phyloP scores from a whole-genome alignment of 2,797 vertebrate species.

The Bufotes viridis region DNA sequence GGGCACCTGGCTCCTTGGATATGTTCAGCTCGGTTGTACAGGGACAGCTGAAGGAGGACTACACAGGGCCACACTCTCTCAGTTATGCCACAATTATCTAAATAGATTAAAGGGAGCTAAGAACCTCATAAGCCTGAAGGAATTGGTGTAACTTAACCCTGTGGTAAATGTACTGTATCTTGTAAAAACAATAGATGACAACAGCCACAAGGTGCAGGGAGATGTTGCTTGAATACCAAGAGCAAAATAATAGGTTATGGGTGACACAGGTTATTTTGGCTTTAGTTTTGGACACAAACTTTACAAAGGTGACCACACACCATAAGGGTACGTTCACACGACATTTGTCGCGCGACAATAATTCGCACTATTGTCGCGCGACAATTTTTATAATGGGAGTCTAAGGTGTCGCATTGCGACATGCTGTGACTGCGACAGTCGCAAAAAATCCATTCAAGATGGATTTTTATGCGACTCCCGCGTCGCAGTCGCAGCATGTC shows the following conservation, averaged over 20 bases:
- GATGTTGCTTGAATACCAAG: neutral
- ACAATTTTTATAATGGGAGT: no score
- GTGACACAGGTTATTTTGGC: neutral
- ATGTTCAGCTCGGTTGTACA: neutral
- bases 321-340: no score
- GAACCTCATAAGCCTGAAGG: constrained; percentile 30
- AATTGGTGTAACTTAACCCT: constrained; percentile 40
- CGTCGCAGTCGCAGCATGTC: no score
- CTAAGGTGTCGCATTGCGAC: no score
- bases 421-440: no score
- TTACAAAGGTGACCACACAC: no score
- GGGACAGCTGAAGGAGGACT: neutral
- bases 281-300: neutral
- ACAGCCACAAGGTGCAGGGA: neutral
- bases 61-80: neutral
- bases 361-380: no score
- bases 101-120: constrained; percentile 37
- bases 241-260: neutral
- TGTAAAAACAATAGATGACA: neutral
- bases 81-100: constrained; percentile 47
- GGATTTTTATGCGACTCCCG: no score
- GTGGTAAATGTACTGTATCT: neutral
- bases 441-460: no score
- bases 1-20: neutral
- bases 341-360: no score